A percentile compares a stretch with the other conserved stretches of the same genome.
Evolutionary conservation across 2,888 invertebrate genomes (phyloP).

Genomic region (Spisula solida): DNA sequence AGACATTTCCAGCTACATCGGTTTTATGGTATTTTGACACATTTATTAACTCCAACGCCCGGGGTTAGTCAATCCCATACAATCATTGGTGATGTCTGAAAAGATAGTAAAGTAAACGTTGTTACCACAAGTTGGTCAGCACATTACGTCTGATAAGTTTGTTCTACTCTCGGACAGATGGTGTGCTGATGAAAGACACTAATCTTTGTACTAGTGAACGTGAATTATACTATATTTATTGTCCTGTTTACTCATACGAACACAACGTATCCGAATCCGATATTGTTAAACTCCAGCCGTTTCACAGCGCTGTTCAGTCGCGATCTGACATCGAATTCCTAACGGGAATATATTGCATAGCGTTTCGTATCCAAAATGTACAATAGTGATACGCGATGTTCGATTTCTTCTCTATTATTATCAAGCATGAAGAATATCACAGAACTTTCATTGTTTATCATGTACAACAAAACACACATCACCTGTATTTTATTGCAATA

Average conservation of each 20-base stretch:
- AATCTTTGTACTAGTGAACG: not conserved
- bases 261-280: constrained; percentile 12
- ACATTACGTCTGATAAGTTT: not conserved
- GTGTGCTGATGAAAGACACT: not conserved
- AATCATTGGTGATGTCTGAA: not conserved
- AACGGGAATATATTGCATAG: constrained; percentile 1
- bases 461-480: not conserved
- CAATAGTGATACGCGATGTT: not conserved
- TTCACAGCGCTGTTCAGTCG: not conserved
- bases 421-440: not conserved
- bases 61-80: constrained; percentile 18
- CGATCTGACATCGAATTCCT: not conserved
- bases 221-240: constrained; percentile 6
- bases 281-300: constrained; percentile 1
- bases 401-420: not conserved
- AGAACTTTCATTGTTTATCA: not conserved
- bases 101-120: not conserved
- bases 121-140: not conserved
- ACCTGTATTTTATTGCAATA: constrained; percentile 10
- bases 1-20: constrained; percentile 31
- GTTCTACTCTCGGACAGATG: not conserved
- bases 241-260: not conserved
- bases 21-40: constrained; percentile 40
- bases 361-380: constrained; percentile 3
- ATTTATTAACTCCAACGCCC: constrained; percentile 44